Conservation (phyloP, 2,797 vertebrate species). For the Picus viridis region DNA sequence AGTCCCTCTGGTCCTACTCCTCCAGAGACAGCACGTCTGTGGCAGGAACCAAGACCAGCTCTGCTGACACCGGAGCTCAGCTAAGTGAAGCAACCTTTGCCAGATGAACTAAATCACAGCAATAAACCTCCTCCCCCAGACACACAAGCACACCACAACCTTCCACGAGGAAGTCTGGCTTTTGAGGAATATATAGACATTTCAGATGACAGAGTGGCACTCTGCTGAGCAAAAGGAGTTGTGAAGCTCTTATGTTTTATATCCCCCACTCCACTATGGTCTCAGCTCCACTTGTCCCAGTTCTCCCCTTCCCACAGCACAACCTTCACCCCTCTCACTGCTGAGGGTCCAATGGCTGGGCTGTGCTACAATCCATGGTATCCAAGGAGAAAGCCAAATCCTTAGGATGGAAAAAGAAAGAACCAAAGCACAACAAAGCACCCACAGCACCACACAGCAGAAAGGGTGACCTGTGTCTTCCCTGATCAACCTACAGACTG, state of each 20-base stretch:
- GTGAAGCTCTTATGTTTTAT: background rate
- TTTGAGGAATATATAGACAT: background rate
- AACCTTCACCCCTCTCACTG: background rate
- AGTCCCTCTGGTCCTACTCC: background rate
- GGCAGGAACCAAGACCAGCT: background rate
- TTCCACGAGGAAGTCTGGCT: background rate
- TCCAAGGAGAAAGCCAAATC: background rate
- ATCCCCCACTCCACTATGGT: accelerated
- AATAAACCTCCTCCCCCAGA: background rate
- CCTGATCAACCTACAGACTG: background rate
- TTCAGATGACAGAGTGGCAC: background rate
- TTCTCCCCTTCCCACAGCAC: background rate
- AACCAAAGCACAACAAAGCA: background rate
- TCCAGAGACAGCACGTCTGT: background rate
- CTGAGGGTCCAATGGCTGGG: background rate
- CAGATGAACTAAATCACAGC: background rate
- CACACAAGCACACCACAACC: background rate
- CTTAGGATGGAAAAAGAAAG: background rate
- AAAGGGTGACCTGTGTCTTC: background rate
- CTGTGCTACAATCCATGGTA: background rate
- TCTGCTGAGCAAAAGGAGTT: background rate
- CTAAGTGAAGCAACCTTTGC: background rate
- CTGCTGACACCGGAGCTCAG: background rate
- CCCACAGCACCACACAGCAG: background rate
- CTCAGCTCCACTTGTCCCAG: background rate